These are phyloP conservation scores for Cinclus mexicanus DNA, from an alignment of 2,113 vertebrate species.

Conservation along the genomic window DNA sequence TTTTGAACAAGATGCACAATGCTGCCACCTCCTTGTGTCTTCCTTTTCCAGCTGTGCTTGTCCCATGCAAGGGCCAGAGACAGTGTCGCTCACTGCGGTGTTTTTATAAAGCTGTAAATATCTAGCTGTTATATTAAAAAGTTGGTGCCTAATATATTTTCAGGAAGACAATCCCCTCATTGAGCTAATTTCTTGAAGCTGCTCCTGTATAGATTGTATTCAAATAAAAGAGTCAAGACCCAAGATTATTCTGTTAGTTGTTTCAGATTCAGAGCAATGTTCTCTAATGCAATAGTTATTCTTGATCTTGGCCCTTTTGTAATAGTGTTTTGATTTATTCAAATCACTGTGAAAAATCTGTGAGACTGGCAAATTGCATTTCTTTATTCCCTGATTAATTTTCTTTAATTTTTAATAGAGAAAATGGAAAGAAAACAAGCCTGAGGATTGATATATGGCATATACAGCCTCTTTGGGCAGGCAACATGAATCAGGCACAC, in stretches of 20 bases:
- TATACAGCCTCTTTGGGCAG: not conserved
- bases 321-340: not conserved
- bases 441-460: not conserved
- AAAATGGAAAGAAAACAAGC: slow-evolving; percentile 23
- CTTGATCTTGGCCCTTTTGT: not conserved
- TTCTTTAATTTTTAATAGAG: not conserved
- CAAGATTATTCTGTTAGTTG: not conserved
- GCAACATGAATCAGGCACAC: not conserved
- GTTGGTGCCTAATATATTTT: not conserved
- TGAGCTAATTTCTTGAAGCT: not conserved
- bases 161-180: not conserved
- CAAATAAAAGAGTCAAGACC: not conserved
- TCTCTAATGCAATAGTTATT: not conserved
- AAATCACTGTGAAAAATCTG: not conserved
- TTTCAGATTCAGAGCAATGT: not conserved
- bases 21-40: not conserved
- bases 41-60: not conserved
- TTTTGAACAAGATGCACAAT: not conserved
- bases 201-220: not conserved
- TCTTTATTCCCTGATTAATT: not conserved
- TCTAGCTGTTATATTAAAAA: not conserved
- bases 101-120: slow-evolving; percentile 20
- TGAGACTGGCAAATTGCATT: not conserved
- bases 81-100: not conserved
- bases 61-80: not conserved